Percentiles rank a stretch among this genome's conserved stretches.
These are phyloP conservation scores for Oreochromis mossambicus DNA, from an alignment of 2,797 vertebrate genomes.

Conservation along the genomic window DNA sequence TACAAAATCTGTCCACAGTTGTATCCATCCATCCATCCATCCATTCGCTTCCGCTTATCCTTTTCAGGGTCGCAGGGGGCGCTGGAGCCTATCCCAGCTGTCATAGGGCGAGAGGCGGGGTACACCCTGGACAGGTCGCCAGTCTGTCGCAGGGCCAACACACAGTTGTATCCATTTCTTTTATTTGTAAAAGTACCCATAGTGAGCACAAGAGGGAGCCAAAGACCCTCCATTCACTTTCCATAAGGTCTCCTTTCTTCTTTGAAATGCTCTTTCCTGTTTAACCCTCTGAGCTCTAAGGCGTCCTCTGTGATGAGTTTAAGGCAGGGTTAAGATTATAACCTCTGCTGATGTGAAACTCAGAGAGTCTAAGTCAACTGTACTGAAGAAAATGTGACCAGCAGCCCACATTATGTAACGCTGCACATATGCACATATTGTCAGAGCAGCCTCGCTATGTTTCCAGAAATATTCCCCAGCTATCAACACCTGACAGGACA, in stretches of 20 bases:
- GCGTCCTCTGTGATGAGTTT: neutral
- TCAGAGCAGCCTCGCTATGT: neutral
- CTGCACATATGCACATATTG: neutral
- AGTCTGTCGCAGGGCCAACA: too few species aligned
- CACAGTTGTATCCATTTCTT: neutral
- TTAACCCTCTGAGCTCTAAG: neutral
- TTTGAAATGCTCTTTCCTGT: neutral
- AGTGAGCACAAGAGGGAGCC: neutral
- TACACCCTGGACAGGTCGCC: too few species aligned
- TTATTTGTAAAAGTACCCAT: neutral
- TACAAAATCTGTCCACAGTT: neutral
- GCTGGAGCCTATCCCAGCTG: too few species aligned
- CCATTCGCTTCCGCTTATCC: too few species aligned
- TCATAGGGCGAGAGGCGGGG: too few species aligned
- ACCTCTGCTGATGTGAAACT: accelerated
- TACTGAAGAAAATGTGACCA: neutral
- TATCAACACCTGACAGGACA: constrained; percentile 6
- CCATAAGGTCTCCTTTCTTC: neutral
- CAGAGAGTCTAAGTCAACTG: neutral
- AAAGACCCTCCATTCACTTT: neutral
- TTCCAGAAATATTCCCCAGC: neutral
- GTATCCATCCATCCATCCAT: too few species aligned
- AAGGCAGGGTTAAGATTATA: neutral
- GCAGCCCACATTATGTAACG: neutral
- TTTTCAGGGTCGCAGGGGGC: too few species aligned